Base-by-base conservation (phyloP, 2,888 invertebrate species). In the Dinocampus coccinellae region DNA sequence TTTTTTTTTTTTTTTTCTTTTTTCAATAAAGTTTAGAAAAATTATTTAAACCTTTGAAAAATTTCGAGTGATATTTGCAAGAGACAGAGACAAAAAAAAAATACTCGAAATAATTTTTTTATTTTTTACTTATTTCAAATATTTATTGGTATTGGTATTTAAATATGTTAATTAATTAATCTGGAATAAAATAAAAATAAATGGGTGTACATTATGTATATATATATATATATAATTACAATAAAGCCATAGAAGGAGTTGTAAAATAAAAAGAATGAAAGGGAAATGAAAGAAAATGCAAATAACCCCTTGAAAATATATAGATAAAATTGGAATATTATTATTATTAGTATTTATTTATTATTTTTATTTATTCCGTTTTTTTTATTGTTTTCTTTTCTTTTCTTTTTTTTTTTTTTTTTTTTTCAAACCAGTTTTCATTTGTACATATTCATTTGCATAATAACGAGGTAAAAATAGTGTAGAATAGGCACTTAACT, bases 401-500 rank as follows among this genome's bases (percentile, higher is more conserved):
- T n/a, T 57, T 29, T 57, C n/a, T 34, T 6, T 16, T 58, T 2
- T 16, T 29, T 34, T 29, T 2, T 26, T 16, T 20, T 10, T 58
- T 10, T 58, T 29, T 16, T n/a, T 16, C 29, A 57, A 26, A 57
- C 29, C 24, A 26, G 29, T 57, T 24, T 26, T 29, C 57, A 22
- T 57, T 24, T 13, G 29, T 1, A n/a, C 33, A 20, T n/a, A n/a
- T 33, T 58, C 33, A 58, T 58, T 58, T 29, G 58, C 58, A 58
- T 58, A 58, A 58, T 34, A 58, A 58, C n/a, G 20, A 58, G 34
- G 20, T 7, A 58, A 58, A 58, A 58, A 34, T 20, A 34, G 9
- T 34, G 58, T 34, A 34, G 58, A 58, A 58, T 58, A 58, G 58
- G 26, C 58, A 58, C 58, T 58, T 58, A 58, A 58, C 58, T 26